Conservation (phyloP, 2,113 vertebrate genomes). For the Nymphicus hollandicus region DNA sequence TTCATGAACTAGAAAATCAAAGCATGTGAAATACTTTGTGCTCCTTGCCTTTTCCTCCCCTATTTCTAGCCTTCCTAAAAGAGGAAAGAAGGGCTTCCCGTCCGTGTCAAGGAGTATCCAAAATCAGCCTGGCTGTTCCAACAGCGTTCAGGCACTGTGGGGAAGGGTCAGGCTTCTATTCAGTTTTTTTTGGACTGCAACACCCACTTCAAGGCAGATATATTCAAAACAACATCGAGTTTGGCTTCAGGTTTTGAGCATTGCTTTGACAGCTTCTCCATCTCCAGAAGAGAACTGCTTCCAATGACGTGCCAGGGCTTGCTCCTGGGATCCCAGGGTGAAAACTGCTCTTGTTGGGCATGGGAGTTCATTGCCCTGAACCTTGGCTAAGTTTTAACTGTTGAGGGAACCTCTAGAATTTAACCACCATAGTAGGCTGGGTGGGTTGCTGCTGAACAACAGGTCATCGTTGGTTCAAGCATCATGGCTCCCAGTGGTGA, state of each 20-base stretch:
- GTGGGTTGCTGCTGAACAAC: not conserved
- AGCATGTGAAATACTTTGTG: not conserved
- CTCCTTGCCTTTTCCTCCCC: not conserved
- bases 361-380: not conserved
- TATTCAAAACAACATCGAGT: not conserved
- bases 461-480: not conserved
- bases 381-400: not conserved
- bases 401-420: not conserved
- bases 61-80: not conserved
- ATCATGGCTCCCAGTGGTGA: fast-evolving
- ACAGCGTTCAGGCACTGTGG: not conserved
- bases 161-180: not conserved
- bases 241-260: not conserved
- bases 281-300: not conserved
- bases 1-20: conserved; percentile 3
- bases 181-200: not conserved
- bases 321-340: not conserved
- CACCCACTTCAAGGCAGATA: not conserved
- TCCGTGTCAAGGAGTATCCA: not conserved
- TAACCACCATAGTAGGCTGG: not conserved
- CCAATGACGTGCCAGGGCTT: not conserved
- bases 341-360: not conserved
- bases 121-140: not conserved
- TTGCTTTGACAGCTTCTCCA: not conserved
- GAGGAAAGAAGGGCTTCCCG: not conserved